Evolutionary conservation across 2,888 invertebrate genomes (phyloP).

Genomic region (Entomobrya proxima): DNA sequence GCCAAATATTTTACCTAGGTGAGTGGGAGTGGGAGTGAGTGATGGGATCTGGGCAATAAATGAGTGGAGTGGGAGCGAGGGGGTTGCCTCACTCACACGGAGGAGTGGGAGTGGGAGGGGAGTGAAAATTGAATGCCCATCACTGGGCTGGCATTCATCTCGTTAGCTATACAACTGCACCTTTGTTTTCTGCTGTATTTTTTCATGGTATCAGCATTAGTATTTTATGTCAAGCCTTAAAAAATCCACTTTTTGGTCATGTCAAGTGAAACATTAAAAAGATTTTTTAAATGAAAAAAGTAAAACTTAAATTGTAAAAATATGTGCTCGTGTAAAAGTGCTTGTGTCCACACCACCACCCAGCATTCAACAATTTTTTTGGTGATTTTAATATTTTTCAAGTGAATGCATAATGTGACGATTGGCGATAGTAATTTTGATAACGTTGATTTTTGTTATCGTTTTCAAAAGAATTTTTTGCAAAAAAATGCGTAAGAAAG

Average conservation of each 20-base stretch:
- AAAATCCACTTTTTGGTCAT: slow-evolving; percentile 27
- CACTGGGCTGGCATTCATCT: slow-evolving; percentile 1
- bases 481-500: not conserved
- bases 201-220: slow-evolving; percentile 34
- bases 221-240: slow-evolving; percentile 31
- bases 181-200: slow-evolving; percentile 22
- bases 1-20: too few species aligned
- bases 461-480: not conserved
- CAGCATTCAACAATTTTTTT: too few species aligned
- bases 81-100: too few species aligned
- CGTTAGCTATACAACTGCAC: slow-evolving; percentile 4
- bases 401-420: too few species aligned
- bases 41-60: too few species aligned
- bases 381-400: too few species aligned
- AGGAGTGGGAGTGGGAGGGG: too few species aligned
- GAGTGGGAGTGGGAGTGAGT: too few species aligned
- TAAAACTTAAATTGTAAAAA: not conserved
- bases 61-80: too few species aligned
- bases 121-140: too few species aligned
- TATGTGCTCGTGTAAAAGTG: too few species aligned
- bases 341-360: too few species aligned
- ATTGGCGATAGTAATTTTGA: not conserved
- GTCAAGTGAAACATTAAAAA: not conserved
- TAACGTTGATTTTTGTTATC: not conserved
- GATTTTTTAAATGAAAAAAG: not conserved